Base-by-base conservation (phyloP, 2,797 vertebrate genomes). In the Pangasius krempfi region DNA sequence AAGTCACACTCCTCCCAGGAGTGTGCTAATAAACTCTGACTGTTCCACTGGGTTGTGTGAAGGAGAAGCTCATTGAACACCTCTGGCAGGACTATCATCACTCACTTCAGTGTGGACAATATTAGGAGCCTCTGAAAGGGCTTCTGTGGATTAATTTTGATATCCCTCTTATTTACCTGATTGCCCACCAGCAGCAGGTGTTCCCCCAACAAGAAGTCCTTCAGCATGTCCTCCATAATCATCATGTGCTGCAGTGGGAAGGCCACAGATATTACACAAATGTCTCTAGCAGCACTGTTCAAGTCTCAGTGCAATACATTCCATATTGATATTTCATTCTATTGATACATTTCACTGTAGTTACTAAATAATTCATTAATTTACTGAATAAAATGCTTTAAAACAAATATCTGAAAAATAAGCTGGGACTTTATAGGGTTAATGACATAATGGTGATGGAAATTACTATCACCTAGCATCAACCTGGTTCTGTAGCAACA, bases 181-280 rank as follows among this genome's bases (percentile, higher is more conserved):
- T 99, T 99, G 33, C 99, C 99, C 88, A 99, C 97, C 93, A 99
- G 91, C 68, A 99, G 96, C 78, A 99, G 96, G 91, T 99, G 98
- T 84, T 99, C 99, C 92, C 98, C 98, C 68, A 99, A 95, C 25
- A 99, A 94, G 87, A 99, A 99, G 93, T 99, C 99, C 92, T 99
- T 99, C 75, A 99, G 92, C 98, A 99, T 99, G 94, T 99, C 98
- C 93, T 99, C 98, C 98, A 99, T 99, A 90, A 99, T 96, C 94
- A 96, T 95, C 96, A 98, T 95, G 92, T 99, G 99, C 98, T 99
- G 92, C 20, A 92, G 76, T 91, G 90, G 91, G 30, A 93, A 90
- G 82, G 85, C 0, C 12, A 92, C 14, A 22, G 56, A 27, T 27
- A 25, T 84, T 54, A 52, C n/a, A 70, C 40, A 50, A 20, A 68